phyloP scores from a whole-genome alignment of 1,140 invertebrate species.

The Magallana gigas region DNA sequence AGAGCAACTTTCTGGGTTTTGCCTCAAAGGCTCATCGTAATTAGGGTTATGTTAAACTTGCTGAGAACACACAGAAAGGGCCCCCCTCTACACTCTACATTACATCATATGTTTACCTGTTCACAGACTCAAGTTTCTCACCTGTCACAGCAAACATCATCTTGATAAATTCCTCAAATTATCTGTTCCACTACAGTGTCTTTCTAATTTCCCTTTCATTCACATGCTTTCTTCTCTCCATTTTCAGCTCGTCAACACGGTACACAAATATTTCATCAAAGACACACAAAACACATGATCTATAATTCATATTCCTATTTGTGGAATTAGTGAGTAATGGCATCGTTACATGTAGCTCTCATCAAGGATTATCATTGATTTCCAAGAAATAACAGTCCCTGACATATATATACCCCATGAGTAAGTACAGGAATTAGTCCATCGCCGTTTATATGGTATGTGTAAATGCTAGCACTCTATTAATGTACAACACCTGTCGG shows the following conservation, averaged over 20 bases:
- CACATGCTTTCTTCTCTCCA: neutral
- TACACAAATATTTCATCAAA: neutral
- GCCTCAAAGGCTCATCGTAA: neutral
- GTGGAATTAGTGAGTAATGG: no score
- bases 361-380: constrained; percentile 1
- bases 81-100: neutral
- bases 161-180: neutral
- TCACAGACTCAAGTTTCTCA: neutral
- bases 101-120: constrained; percentile 12
- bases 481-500: constrained; percentile 28
- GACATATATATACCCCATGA: neutral
- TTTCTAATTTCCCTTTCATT: neutral
- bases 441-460: neutral
- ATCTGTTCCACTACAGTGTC: neutral
- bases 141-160: constrained; percentile 35
- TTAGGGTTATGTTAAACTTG: constrained; percentile 20
- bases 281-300: neutral
- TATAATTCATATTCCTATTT: constrained; percentile 1
- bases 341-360: neutral
- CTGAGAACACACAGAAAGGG: neutral
- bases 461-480: neutral
- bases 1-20: neutral
- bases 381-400: neutral
- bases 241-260: neutral
- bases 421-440: neutral